Base-by-base conservation (phyloP, 1,140 invertebrate species). In the Drosophila sulfurigaster region DNA sequence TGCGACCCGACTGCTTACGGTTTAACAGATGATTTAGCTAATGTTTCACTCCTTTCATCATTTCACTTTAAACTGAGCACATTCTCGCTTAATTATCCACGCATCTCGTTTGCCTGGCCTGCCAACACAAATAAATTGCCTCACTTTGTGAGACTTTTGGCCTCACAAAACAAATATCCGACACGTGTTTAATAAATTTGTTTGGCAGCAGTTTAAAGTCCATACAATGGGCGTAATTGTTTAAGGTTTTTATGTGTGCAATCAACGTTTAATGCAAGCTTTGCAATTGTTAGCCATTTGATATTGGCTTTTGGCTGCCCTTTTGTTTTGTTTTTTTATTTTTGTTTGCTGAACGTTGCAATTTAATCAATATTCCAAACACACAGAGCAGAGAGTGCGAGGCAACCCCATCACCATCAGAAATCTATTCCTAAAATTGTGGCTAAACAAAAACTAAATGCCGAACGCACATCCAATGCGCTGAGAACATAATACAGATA, bases 301-400 rank as follows among this genome's bases (percentile, higher is more conserved):
- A 67, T 43, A 54, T 59, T 54, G 52, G 51, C 57, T 59, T 45
- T 52, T 16, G 60, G 60, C 43, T 43, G 32, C 65, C 51, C 56
- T 49, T 70, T 74, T 72, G 43, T 65, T 81, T 25, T 25, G 20
- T 25, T 25, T 25, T 25, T 25, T 25, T 25, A 25, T 25, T 25
- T 72, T 72, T 11, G 57, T 64, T 15, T 65, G 6, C 35, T 10
- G 7, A 67, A 30, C 48, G 58, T 41, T 63, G 75, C 82, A 77
- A 78, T 87, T 88, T 88, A 88, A 87, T 87, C 82, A 87, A 87
- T 87, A 87, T 87, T 82, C 82, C 66, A 78, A 83, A 72, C 82
- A 88, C 82, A 87, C 6, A 32, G 7, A 76, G 65, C 83, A 49
- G 52, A 71, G 52, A 71, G 52, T 65, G 70, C 62, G 60, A 49